Conservation (phyloP, 2,888 invertebrate genomes). For the Agrypnus murinus region DNA sequence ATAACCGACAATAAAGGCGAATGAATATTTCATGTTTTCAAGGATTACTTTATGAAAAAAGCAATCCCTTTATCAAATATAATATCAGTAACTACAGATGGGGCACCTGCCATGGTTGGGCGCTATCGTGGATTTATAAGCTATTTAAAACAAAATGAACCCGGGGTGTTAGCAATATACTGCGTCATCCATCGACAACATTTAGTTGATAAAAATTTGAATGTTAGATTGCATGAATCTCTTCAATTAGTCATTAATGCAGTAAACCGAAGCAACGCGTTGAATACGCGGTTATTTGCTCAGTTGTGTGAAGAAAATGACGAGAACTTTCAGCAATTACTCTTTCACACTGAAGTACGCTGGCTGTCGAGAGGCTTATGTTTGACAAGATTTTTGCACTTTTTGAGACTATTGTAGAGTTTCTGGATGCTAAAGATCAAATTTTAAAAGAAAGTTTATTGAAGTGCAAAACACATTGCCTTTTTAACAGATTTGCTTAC, state of each 20-base stretch:
- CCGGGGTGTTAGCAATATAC: slow-evolving; percentile 56
- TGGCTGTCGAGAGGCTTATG: slow-evolving; percentile 58
- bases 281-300: slow-evolving; percentile 58
- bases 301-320: slow-evolving; percentile 60
- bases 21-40: slow-evolving; percentile 62
- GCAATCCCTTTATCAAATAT: slow-evolving; percentile 58
- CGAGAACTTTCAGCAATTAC: slow-evolving; percentile 56
- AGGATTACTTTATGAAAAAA: slow-evolving; percentile 55
- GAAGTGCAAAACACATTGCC: slow-evolving; percentile 47
- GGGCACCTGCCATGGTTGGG: slow-evolving; percentile 62
- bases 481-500: slow-evolving; percentile 50
- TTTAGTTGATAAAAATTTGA: slow-evolving; percentile 55
- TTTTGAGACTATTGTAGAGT: slow-evolving; percentile 46
- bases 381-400: slow-evolving; percentile 53
- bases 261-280: slow-evolving; percentile 55
- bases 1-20: slow-evolving; percentile 64
- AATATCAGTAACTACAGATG: slow-evolving; percentile 63
- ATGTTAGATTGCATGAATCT: slow-evolving; percentile 45
- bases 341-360: slow-evolving; percentile 56
- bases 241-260: slow-evolving; percentile 52
- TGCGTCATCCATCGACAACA: slow-evolving; percentile 59
- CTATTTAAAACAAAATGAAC: slow-evolving; percentile 60
- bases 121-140: slow-evolving; percentile 63
- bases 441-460: slow-evolving; percentile 39
- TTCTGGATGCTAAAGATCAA: slow-evolving; percentile 52